Evolutionary conservation across 2,113 vertebrate genomes (phyloP).

Genomic region (Turdus rufiventris): DNA sequence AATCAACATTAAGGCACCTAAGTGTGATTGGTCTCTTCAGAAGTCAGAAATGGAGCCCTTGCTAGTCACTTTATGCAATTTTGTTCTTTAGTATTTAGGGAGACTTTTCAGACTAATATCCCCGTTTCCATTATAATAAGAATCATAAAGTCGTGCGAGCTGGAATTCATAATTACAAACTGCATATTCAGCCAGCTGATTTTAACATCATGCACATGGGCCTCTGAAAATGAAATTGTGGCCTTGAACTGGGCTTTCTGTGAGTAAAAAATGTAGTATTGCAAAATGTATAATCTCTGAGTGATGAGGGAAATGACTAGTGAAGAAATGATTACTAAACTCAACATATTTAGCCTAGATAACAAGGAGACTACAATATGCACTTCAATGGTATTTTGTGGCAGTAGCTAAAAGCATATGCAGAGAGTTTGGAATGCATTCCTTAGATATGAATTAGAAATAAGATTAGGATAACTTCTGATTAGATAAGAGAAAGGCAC

Average conservation of each 20-base stretch:
- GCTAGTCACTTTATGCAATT: neutral
- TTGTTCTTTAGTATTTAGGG: neutral
- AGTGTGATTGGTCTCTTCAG: neutral
- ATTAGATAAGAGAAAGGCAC: slow-evolving; percentile 21
- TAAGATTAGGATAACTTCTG: slow-evolving; percentile 22
- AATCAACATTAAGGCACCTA: neutral
- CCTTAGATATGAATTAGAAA: slow-evolving; percentile 53
- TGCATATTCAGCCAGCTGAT: neutral
- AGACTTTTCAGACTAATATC: neutral
- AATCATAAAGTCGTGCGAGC: neutral
- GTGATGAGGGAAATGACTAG: neutral
- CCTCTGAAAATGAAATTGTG: slow-evolving; percentile 26
- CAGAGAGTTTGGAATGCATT: slow-evolving; percentile 36
- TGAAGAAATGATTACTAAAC: slow-evolving; percentile 15
- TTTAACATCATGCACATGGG: neutral
- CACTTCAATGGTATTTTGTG: neutral
- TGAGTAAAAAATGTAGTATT: slow-evolving; percentile 5
- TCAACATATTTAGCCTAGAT: slow-evolving; percentile 37
- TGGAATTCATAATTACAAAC: neutral
- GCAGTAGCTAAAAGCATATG: slow-evolving; percentile 7
- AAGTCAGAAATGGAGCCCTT: neutral
- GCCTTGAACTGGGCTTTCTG: slow-evolving; percentile 16
- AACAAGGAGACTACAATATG: neutral
- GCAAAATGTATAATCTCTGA: slow-evolving; percentile 37
- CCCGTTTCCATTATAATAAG: neutral